Base-by-base conservation (phyloP, 2,797 vertebrate genomes). In the Ctenosaura bakeri region DNA sequence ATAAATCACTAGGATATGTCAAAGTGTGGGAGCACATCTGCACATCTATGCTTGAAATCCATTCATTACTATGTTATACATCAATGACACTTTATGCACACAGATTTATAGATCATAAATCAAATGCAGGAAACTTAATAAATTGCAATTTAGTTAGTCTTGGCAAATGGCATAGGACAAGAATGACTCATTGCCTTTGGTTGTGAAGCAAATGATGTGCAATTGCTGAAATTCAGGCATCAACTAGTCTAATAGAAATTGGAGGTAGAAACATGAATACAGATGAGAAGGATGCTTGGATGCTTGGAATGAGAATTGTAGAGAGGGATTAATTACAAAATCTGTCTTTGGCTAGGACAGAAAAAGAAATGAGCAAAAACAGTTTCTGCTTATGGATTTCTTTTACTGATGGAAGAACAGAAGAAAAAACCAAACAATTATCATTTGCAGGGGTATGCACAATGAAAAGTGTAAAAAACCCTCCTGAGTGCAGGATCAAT, bases 41-140 rank as follows among this genome's bases (percentile, higher is more conserved):
- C 12, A 78, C 32, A 12, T 2, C 50, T 77, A 52, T 20, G 38
- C 89, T 73, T 80, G 64, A 80, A 69, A 59, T 56, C 83, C 32
- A 59, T 85, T 86, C 50, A 86, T 59, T 86, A 59, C 77, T 32
- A 90, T 62, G 64, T 81, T 86, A 26, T 24, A 56, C 35, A 80
- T 73, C 64, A 89, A 32, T 69, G 76, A n/a, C 50, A 66, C 26
- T 16, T 80, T 50, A 26, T 14, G 7, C 64, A 79, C 38, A 16
- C 69, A 86, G 73, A 59, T 24, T 46, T 66, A 66, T 66, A 20
- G 29, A 69, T 85, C 13, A 83, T 66, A 85, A 78, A 89, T 89
- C 84, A 89, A 89, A 78, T 85, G 24, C 26, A 80, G 76, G 35
- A 56, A 90, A 85, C 86, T 79, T 80, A 80, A 80, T 90, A 80